Evolutionary conservation across 2,888 invertebrate species (phyloP), one percentile per base, ranked within the genome.

Genomic region (Agonopterix heracliana): DNA sequence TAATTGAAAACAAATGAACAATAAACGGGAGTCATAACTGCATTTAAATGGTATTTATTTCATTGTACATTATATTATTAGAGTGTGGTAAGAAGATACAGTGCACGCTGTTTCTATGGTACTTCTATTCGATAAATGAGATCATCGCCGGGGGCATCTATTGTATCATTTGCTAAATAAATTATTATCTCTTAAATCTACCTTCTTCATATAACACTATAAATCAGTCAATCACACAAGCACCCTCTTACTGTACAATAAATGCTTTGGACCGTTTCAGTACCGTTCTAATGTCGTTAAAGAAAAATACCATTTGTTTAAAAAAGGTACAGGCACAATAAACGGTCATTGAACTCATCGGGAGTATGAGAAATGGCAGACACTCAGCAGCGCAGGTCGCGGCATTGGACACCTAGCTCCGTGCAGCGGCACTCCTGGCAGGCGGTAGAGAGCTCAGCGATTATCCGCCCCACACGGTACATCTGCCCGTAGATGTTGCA

Each of bases 401-500:
- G 90, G 78, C 96, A 97, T 71, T 95, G 94, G 50, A 97, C 96
- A 44, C 96, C 96, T 54, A 93, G 82, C 71, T 95, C 94, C 41
- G 96, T 95, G 81, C 96, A 96, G 81, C 93, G 93, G 78, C 96
- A 96, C 79, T 95, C 94, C 59, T 93, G 90, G 78, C 96, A 96
- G 10, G 93, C 92, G 50, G 92, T 92, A 5, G 96, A 95, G 54
- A 96, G 82, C 82, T 96, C 96, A 1, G 93, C 90, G 61, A 96
- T 96, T 59, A 95, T 93, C 64, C 93, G 90, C 3, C 95, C 95
- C 9, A 96, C 94, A 17, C 94, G 90, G 76, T 96, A 96, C 94
- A 96, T 96, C 56, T 93, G 90, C 5, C 96, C 96, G 67, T 96
- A 96, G 63, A 96, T 96, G 79, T 96, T 96, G 71, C 96, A 96